Evolutionary conservation across 1,140 invertebrate species (phyloP).

Genomic region (Vollenhovia emeryi): DNA sequence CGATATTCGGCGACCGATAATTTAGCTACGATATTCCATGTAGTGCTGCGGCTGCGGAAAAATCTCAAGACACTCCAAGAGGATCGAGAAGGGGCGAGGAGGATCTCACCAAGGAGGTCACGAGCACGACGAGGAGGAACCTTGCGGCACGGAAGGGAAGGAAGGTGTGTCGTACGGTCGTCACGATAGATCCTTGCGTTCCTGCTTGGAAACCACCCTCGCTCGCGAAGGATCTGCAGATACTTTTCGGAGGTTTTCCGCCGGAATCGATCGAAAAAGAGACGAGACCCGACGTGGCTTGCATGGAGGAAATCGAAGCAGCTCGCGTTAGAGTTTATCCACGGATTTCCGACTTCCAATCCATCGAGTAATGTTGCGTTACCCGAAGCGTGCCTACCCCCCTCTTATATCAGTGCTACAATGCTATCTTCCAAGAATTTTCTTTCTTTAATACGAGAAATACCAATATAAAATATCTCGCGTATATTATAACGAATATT

Average conservation of each 20-base stretch:
- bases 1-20: conserved; percentile 13
- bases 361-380: conserved; percentile 42
- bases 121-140: not conserved
- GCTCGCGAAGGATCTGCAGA: not conserved
- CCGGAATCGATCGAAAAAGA: not conserved
- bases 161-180: not conserved
- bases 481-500: not conserved
- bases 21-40: conserved; percentile 32
- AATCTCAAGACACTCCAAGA: conserved; percentile 2
- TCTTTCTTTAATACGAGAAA: not conserved
- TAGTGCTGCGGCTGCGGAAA: not conserved
- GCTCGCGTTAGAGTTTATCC: conserved; percentile 32
- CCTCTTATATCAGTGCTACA: not conserved
- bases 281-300: not conserved
- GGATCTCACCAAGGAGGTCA: not conserved
- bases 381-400: not conserved
- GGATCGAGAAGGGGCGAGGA: not conserved
- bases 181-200: conserved; percentile 41
- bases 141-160: not conserved
- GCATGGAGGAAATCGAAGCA: not conserved
- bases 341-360: conserved; percentile 59
- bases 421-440: not conserved
- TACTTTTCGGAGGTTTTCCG: not conserved
- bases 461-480: not conserved
- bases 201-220: not conserved